Evolutionary conservation across 1,140 invertebrate genomes (phyloP), one percentile per base, ranked within the genome.

Genomic region (Physella acuta): DNA sequence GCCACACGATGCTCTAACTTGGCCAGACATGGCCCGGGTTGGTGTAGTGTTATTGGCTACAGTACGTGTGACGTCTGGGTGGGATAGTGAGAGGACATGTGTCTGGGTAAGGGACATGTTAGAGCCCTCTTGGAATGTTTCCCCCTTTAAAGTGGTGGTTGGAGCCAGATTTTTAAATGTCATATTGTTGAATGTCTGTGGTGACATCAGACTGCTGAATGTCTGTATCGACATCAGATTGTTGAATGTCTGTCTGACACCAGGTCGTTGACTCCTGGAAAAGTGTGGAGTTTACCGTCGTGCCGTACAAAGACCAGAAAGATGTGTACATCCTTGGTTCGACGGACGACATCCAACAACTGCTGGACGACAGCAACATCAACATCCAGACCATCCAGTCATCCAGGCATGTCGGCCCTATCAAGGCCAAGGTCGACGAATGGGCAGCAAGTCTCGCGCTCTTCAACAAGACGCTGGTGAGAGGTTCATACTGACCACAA

Each of bases 311-410:
- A 74, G 85, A 86, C 73, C 85, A 88, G 0, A 91, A 92, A 70
- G 93, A 95, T 79, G 89, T 93, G 0, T 94, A 87, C 76, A 91
- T 95, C 37, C 82, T 95, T 52, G 93, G 92, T 1, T 89, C 90
- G 0, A 86, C 92, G 0, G 94, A 95, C 77, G 93, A 95, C 74
- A 87, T 95, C 56, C 93, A 94, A 81, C 86, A 89, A 0, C 86
- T 90, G 5, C 84, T 94, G 2, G 93, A 95, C 78, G 93, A 95
- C 77, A 92, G 91, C 72, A 93, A 91, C 79, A 93, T 94, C 30
- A 91, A 92, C 78, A 88, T 95, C 14, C 90, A 90, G 71, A 95
- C 93, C 0, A 94, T 95, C 58, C 88, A 91, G 0, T 92, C 92
- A 76, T 94, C 93, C 0, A 87, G 91, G 36, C 90, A 93, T 81